Evolutionary conservation across 2,888 invertebrate species (phyloP).

Genomic region (Ochlodes sylvanus): DNA sequence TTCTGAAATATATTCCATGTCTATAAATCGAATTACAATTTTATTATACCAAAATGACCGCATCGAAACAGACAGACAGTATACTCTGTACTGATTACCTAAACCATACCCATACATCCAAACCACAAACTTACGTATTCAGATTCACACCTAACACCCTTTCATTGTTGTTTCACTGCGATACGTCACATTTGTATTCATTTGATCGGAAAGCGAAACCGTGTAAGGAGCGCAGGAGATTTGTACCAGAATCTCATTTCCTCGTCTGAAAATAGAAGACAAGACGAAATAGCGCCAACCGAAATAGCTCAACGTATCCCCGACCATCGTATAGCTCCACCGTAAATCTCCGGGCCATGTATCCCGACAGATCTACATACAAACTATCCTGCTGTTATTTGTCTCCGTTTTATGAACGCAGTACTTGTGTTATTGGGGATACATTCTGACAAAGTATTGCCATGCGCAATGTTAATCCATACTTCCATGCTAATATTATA

Average conservation of each 20-base stretch:
- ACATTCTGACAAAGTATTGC: too few species aligned
- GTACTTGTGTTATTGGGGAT: neutral
- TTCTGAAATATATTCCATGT: too few species aligned
- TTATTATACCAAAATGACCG: too few species aligned
- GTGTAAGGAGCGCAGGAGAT: slow-evolving; percentile 3
- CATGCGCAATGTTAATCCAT: too few species aligned
- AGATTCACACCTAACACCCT: neutral
- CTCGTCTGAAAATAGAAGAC: slow-evolving; percentile 13
- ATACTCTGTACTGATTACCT: too few species aligned
- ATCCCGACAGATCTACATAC: neutral
- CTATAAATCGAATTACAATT: too few species aligned
- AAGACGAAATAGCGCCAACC: neutral
- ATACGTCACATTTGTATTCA: slow-evolving; percentile 1
- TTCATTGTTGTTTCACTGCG: neutral
- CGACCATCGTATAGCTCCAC: neutral
- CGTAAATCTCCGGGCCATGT: slow-evolving; percentile 1
- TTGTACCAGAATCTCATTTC: slow-evolving; percentile 15
- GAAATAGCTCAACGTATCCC: slow-evolving; percentile 2
- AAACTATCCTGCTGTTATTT: slow-evolving; percentile 2
- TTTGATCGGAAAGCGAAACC: slow-evolving; percentile 13
- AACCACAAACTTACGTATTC: neutral
- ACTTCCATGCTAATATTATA: too few species aligned
- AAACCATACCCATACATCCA: neutral
- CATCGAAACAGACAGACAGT: too few species aligned
- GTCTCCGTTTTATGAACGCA: neutral